Evolutionary conservation across 1,140 invertebrate genomes (phyloP).

Genomic region (Macrocentrus cingulum): DNA sequence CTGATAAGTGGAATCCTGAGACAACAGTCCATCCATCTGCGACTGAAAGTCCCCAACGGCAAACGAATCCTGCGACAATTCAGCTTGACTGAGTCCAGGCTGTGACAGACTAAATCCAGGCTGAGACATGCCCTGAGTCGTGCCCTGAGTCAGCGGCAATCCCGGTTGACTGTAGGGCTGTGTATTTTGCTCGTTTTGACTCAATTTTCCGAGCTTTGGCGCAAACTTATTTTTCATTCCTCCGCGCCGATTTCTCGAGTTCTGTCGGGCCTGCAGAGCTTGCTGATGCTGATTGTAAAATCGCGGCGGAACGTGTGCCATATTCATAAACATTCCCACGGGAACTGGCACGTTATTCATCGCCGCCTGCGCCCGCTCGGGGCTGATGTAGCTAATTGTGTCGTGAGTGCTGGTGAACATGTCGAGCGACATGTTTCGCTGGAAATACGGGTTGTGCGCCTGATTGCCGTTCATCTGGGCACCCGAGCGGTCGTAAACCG

Average conservation of each 20-base stretch:
- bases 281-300: slow-evolving; percentile 85
- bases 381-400: slow-evolving; percentile 90
- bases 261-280: slow-evolving; percentile 64
- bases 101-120: slow-evolving; percentile 67
- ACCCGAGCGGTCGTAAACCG: slow-evolving; percentile 75
- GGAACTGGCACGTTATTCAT: slow-evolving; percentile 83
- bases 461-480: slow-evolving; percentile 57
- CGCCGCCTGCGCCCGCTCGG: slow-evolving; percentile 77
- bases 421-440: slow-evolving; percentile 60
- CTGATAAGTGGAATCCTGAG: slow-evolving; percentile 93
- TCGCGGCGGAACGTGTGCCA: slow-evolving; percentile 83
- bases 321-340: slow-evolving; percentile 94
- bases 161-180: slow-evolving; percentile 66
- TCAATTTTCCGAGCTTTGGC: slow-evolving; percentile 48
- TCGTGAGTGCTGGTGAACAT: slow-evolving; percentile 76
- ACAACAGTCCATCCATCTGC: slow-evolving; percentile 90
- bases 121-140: slow-evolving; percentile 74
- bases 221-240: slow-evolving; percentile 37
- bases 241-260: slow-evolving; percentile 49
- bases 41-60: slow-evolving; percentile 86
- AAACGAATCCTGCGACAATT: slow-evolving; percentile 85
- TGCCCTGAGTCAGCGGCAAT: slow-evolving; percentile 67
- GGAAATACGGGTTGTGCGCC: slow-evolving; percentile 56
- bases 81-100: slow-evolving; percentile 74
- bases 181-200: slow-evolving; percentile 57